Evolutionary conservation across 2,888 invertebrate genomes (phyloP), one percentile per base, ranked within the genome.

Genomic region (Ormia ochracea): DNA sequence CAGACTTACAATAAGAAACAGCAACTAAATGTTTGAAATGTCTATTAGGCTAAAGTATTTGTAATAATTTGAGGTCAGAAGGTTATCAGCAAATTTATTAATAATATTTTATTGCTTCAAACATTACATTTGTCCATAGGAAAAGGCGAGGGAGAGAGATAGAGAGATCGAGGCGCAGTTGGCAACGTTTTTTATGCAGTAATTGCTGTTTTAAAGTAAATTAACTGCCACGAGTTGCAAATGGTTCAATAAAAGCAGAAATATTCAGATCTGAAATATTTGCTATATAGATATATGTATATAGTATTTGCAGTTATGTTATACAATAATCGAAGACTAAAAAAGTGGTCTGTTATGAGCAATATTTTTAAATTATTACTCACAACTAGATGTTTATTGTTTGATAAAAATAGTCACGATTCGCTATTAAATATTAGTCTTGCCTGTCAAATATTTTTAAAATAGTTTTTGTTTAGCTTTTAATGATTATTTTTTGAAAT

Each of bases 81-180:
- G 79, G 79, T 80, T 80, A 80, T 80, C 79, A 80, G 75, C 70
- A 80, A 72, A 80, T 80, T 80, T 80, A 80, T 80, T 75, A 80
- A 75, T 80, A 80, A 80, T 80, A 80, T 80, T 80, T 75, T 75
- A 80, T 80, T 75, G 72, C 75, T 75, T 61, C 48, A 70, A 48
- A 14, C 28, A 69, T 61, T 23, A 63, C 38, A 76, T 61, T 63
- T 69, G 21, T 69, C 54, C 61, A 10, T 1, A 10, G 12, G 17
- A 0, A 56, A 31, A n/a, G n/a, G n/a, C n/a, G n/a, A n/a, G n/a
- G n/a, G n/a, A n/a, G 12, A 19, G 17, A 10, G 52, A 31, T 2
- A 50, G 23, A 59, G n/a, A 50, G 1, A 31, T 1, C 1, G 28
- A 36, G 14, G 45, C 4, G 48, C 9, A 45, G 19, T 50, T 59